These are phyloP conservation scores for Sarotherodon lohbergeri DNA, from an alignment of 2,113 vertebrate genomes.

Conservation along the genomic window DNA sequence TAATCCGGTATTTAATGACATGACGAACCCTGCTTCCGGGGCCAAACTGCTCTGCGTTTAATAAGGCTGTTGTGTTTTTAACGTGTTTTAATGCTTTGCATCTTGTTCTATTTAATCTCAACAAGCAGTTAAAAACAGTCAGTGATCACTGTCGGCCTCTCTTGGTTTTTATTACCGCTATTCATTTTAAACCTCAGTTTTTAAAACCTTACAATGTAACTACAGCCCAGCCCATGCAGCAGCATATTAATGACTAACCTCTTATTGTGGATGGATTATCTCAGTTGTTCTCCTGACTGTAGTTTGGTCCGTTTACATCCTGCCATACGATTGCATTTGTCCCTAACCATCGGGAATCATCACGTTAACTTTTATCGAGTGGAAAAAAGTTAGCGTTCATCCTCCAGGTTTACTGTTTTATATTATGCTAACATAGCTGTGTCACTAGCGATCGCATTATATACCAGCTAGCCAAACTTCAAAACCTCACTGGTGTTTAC, in stretches of 20 bases:
- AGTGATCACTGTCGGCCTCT: background rate
- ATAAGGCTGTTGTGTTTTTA: background rate
- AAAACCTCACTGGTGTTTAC: background rate
- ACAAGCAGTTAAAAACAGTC: background rate
- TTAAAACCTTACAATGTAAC: background rate
- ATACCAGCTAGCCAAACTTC: background rate
- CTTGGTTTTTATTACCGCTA: fast-evolving
- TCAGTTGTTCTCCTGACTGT: background rate
- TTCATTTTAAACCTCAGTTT: background rate
- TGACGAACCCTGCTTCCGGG: background rate
- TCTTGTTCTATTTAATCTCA: background rate
- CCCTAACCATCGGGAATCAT: background rate
- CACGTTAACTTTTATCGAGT: background rate
- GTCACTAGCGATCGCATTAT: background rate
- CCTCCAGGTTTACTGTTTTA: background rate
- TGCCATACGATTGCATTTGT: background rate
- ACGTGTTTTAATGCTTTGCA: background rate
- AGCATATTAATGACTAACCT: background rate
- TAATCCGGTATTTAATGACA: background rate
- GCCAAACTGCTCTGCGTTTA: background rate
- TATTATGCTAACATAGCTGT: background rate
- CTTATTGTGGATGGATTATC: background rate
- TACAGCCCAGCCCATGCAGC: background rate
- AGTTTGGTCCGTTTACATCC: background rate
- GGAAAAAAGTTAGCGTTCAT: fast-evolving